A percentile compares a stretch with the other conserved stretches of the same genome.
phyloP scores from a whole-genome alignment of 2,797 vertebrate genomes.

The Muscicapa striata region DNA sequence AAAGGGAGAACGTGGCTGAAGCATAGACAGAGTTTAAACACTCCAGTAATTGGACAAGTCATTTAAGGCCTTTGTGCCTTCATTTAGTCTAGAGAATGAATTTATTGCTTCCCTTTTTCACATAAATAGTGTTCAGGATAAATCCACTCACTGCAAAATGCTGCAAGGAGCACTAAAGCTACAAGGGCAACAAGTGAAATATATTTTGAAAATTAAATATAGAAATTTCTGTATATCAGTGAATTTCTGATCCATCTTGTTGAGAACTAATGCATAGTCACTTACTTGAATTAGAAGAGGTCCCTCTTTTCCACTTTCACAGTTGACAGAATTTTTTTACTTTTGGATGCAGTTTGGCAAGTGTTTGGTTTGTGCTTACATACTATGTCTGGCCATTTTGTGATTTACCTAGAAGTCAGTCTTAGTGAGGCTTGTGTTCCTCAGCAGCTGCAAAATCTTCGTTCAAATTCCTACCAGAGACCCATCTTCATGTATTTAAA shows the following conservation, averaged over 20 bases:
- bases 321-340: neutral
- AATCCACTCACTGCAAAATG: neutral
- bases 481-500: neutral
- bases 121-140: neutral
- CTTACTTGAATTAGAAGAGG: neutral
- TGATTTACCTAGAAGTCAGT: neutral
- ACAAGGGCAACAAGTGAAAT: neutral
- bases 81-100: neutral
- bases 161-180: neutral
- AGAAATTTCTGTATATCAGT: neutral
- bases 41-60: neutral
- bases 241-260: neutral
- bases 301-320: neutral
- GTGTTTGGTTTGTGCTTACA: neutral
- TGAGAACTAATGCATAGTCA: neutral
- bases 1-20: neutral
- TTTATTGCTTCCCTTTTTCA: neutral
- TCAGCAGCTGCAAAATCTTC: neutral
- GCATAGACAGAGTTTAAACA: neutral
- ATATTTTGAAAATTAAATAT: neutral
- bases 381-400: neutral
- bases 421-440: neutral
- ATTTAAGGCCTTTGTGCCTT: neutral
- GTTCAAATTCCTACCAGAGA: rapidly evolving
- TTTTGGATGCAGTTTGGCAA: neutral